phyloP scores from a whole-genome alignment of 2,888 invertebrate genomes.

The Lepeophtheirus nordmannii region DNA sequence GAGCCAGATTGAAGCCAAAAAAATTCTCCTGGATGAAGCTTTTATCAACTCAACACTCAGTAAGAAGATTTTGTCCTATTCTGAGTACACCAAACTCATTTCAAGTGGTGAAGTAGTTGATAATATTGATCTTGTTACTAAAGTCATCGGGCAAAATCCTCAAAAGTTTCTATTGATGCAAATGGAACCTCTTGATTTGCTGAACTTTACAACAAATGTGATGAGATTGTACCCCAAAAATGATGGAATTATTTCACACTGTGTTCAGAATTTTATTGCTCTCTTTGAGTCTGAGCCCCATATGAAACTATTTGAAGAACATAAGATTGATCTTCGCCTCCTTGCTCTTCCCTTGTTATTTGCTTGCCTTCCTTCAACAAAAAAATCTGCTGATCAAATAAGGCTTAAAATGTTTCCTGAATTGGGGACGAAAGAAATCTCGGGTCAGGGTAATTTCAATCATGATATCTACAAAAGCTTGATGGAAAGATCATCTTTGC shows the following conservation, averaged over 20 bases:
- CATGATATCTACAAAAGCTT: neutral
- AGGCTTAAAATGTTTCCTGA: neutral
- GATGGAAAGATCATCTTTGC: neutral
- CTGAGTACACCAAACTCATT: neutral
- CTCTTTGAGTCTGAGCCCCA: neutral
- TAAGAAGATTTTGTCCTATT: neutral
- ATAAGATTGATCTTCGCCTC: neutral
- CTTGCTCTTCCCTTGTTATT: conserved; percentile 2
- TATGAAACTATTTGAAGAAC: neutral
- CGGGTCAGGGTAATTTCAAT: neutral
- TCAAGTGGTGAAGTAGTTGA: neutral
- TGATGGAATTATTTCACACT: neutral
- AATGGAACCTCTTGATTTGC: neutral
- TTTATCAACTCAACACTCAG: neutral
- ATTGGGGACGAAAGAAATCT: neutral
- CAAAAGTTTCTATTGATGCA: neutral
- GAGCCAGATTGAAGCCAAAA: conserved; percentile 11
- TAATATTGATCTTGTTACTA: neutral
- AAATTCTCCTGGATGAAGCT: conserved; percentile 10
- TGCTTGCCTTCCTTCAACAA: neutral
- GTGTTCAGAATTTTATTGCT: neutral
- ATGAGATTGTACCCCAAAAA: conserved; percentile 7
- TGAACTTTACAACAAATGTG: neutral
- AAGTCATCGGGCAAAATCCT: neutral
- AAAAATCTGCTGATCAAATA: neutral